Conservation (phyloP, 2,797 vertebrate genomes). For the Melanotaenia parkinsoni region DNA sequence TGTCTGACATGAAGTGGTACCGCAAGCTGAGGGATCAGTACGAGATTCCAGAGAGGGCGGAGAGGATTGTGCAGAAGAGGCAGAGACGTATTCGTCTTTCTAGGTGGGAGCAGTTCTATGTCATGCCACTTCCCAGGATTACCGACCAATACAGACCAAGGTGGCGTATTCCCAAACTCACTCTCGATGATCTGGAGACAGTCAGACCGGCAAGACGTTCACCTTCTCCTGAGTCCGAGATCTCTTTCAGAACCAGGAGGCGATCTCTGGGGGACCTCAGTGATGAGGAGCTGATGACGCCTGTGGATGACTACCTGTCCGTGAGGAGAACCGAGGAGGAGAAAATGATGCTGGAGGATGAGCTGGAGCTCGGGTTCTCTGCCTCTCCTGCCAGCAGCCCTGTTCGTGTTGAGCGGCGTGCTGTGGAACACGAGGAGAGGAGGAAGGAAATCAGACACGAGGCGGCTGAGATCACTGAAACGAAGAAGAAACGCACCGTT, state of each 20-base stretch:
- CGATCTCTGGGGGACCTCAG: slow-evolving; percentile 94
- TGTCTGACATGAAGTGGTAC: slow-evolving; percentile 99
- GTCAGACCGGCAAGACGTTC: slow-evolving; percentile 92
- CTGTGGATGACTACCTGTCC: slow-evolving; percentile 91
- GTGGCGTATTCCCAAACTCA: slow-evolving; percentile 96
- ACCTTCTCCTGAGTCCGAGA: slow-evolving; percentile 92
- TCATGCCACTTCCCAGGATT: slow-evolving; percentile 96
- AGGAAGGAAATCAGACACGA: slow-evolving; percentile 82
- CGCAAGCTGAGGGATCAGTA: slow-evolving; percentile 93
- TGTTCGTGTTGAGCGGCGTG: slow-evolving; percentile 85
- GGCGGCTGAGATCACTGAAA: slow-evolving; percentile 85
- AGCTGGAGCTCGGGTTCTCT: slow-evolving; percentile 96
- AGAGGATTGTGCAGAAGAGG: slow-evolving; percentile 91
- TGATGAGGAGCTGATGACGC: slow-evolving; percentile 91
- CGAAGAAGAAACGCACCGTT: slow-evolving; percentile 86
- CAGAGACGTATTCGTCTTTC: slow-evolving; percentile 98
- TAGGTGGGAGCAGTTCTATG: slow-evolving; percentile 99
- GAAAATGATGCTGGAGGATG: slow-evolving; percentile 92
- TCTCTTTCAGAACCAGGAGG: slow-evolving; percentile 89
- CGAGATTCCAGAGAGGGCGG: slow-evolving; percentile 92
- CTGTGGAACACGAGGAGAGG: slow-evolving; percentile 81
- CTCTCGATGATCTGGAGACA: slow-evolving; percentile 95
- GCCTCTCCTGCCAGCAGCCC: slow-evolving; percentile 94
- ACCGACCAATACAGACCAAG: slow-evolving; percentile 97
- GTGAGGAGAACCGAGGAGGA: slow-evolving; percentile 92